phyloP scores from a whole-genome alignment of 2,113 vertebrate species.

The Coryphaenoides rupestris region DNA sequence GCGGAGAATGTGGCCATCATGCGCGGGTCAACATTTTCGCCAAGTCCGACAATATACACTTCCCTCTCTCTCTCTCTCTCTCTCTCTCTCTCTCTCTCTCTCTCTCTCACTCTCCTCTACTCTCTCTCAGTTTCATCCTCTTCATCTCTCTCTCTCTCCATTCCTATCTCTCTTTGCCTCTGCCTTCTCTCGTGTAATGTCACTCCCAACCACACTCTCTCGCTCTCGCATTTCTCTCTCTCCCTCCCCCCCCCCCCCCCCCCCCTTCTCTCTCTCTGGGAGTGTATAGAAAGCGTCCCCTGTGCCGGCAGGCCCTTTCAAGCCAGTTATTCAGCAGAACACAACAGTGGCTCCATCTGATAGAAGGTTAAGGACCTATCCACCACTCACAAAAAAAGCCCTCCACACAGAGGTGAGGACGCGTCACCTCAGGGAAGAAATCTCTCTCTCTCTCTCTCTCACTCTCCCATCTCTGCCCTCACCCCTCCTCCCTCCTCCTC shows the following conservation, averaged over 20 bases:
- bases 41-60: slow-evolving; percentile 56
- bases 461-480: slow-evolving; percentile 62
- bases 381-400: slow-evolving; percentile 71
- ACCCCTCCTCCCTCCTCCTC: slow-evolving; percentile 53
- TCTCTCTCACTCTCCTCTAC: too few species aligned
- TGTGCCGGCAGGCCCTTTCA: slow-evolving; percentile 72
- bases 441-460: slow-evolving; percentile 66
- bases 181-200: too few species aligned
- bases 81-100: too few species aligned
- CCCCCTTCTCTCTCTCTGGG: slow-evolving; percentile 53
- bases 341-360: slow-evolving; percentile 76
- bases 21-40: slow-evolving; percentile 67
- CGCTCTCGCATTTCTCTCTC: slow-evolving; percentile 3
- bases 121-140: too few species aligned
- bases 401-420: slow-evolving; percentile 66
- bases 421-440: slow-evolving; percentile 71
- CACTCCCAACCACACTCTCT: too few species aligned
- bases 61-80: too few species aligned
- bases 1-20: slow-evolving; percentile 66
- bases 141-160: too few species aligned
- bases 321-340: slow-evolving; percentile 74
- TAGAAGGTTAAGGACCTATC: slow-evolving; percentile 79
- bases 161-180: background rate
- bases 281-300: slow-evolving; percentile 72
- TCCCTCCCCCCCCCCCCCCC: slow-evolving; percentile 23